Conservation (phyloP, 2,888 invertebrate species). For the Tethea ocularis region DNA sequence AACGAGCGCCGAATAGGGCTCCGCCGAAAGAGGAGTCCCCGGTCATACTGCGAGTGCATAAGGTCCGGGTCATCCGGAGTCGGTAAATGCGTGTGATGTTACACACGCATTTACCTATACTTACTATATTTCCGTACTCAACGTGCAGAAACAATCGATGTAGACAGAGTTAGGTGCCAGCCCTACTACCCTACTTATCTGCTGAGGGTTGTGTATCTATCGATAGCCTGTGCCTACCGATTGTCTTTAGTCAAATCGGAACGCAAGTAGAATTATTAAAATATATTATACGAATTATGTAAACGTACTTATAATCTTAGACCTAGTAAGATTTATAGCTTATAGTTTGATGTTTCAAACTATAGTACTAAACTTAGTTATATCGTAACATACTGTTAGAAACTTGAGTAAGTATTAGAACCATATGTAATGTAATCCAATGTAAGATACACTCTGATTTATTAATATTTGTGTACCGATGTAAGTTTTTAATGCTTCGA, state of each 20-base stretch:
- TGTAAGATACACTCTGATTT: slow-evolving; percentile 1
- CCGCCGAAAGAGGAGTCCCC: slow-evolving; percentile 41
- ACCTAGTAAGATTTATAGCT: not conserved
- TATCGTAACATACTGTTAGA: not conserved
- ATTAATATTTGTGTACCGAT: too few relatives aligned
- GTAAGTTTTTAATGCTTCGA: not conserved
- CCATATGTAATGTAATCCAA: not conserved
- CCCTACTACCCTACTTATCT: not conserved
- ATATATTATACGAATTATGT: not conserved
- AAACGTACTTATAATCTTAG: not conserved
- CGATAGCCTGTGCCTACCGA: not conserved
- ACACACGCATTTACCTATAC: not conserved
- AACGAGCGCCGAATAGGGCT: slow-evolving; percentile 25
- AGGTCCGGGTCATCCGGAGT: slow-evolving; percentile 56
- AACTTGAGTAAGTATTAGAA: not conserved
- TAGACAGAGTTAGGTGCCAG: not conserved
- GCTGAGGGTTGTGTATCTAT: not conserved
- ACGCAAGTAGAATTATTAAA: not conserved
- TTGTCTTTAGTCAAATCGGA: not conserved
- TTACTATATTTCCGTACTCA: not conserved
- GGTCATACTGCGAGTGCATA: slow-evolving; percentile 65
- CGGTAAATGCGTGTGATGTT: slow-evolving; percentile 20
- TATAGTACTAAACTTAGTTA: not conserved
- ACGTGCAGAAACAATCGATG: not conserved
- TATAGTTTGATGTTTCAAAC: not conserved